Conservation (phyloP, 1,140 invertebrate species). For the Scaptodrosophila lebanonensis region DNA sequence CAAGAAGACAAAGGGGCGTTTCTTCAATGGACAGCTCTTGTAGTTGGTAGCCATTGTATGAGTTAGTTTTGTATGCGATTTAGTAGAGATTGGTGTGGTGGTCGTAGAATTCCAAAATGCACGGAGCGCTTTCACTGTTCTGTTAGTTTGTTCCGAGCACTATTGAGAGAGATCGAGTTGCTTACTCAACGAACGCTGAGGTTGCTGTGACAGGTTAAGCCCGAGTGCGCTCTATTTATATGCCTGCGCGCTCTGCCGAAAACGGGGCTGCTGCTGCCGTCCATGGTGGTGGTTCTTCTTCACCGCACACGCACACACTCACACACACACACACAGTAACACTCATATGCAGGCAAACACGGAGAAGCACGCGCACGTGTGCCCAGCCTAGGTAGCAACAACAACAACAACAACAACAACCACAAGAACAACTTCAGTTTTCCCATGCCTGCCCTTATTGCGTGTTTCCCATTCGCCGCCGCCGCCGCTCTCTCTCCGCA, state of each 20-base stretch:
- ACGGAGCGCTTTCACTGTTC: background rate
- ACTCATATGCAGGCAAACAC: slow-evolving; percentile 3
- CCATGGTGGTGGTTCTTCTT: slow-evolving; percentile 67
- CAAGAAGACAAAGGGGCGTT: slow-evolving; percentile 85
- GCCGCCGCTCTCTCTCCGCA: slow-evolving; percentile 30
- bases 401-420: slow-evolving; percentile 21
- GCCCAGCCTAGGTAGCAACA: slow-evolving; percentile 53
- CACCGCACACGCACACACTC: slow-evolving; percentile 32
- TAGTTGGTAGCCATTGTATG: slow-evolving; percentile 80
- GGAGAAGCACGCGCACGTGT: slow-evolving; percentile 34
- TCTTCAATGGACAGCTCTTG: slow-evolving; percentile 92
- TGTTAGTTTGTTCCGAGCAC: slow-evolving; percentile 29
- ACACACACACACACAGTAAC: slow-evolving; percentile 18
- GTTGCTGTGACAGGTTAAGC: slow-evolving; percentile 73
- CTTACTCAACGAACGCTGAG: slow-evolving; percentile 70
- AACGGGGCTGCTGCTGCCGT: slow-evolving; percentile 24
- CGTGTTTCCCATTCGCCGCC: slow-evolving; percentile 57
- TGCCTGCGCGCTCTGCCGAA: slow-evolving; percentile 27
- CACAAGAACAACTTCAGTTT: slow-evolving; percentile 23
- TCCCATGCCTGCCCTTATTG: slow-evolving; percentile 66
- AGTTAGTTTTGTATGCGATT: slow-evolving; percentile 6
- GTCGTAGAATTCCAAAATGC: too few relatives aligned
- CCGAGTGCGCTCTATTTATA: slow-evolving; percentile 67
- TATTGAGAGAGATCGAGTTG: slow-evolving; percentile 37
- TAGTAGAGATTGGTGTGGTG: too few relatives aligned